Conservation (phyloP, 1,140 invertebrate genomes). For the Papilio helenus region DNA sequence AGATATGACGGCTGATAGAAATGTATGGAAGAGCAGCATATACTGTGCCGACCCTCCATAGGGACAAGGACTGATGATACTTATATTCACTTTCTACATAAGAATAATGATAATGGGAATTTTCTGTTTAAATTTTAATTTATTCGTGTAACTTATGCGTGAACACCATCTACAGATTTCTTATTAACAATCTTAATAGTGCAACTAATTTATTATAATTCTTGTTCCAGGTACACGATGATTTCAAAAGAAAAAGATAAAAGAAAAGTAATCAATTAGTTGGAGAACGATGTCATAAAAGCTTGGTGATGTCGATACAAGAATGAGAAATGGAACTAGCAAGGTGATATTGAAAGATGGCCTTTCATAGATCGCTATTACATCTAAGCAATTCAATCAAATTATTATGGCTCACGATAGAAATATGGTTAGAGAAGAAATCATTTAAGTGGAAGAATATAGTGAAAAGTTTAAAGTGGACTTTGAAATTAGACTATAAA, state of each 20-base stretch:
- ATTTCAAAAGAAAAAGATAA: slow-evolving; percentile 7
- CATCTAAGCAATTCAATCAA: slow-evolving; percentile 79
- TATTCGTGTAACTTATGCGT: neutral
- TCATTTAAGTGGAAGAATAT: slow-evolving; percentile 45
- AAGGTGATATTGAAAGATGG: slow-evolving; percentile 79
- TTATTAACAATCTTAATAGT: no score
- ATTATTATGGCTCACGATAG: slow-evolving; percentile 58
- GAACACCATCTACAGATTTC: no score
- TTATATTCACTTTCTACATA: no score
- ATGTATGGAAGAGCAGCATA: no score
- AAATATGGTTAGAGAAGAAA: slow-evolving; percentile 41
- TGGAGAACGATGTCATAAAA: neutral
- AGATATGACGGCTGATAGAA: no score
- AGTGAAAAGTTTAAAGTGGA: slow-evolving; percentile 46
- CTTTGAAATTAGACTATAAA: slow-evolving; percentile 47
- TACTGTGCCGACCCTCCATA: no score
- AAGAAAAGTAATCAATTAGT: neutral
- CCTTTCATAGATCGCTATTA: slow-evolving; percentile 71
- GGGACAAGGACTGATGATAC: no score
- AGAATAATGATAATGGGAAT: neutral
- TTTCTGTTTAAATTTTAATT: neutral
- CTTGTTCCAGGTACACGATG: slow-evolving; percentile 35
- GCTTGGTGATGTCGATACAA: slow-evolving; percentile 39
- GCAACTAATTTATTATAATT: neutral
- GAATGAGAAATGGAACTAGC: slow-evolving; percentile 69